Base-by-base conservation (phyloP, 1,140 invertebrate genomes). In the Oscheius sp. region DNA sequence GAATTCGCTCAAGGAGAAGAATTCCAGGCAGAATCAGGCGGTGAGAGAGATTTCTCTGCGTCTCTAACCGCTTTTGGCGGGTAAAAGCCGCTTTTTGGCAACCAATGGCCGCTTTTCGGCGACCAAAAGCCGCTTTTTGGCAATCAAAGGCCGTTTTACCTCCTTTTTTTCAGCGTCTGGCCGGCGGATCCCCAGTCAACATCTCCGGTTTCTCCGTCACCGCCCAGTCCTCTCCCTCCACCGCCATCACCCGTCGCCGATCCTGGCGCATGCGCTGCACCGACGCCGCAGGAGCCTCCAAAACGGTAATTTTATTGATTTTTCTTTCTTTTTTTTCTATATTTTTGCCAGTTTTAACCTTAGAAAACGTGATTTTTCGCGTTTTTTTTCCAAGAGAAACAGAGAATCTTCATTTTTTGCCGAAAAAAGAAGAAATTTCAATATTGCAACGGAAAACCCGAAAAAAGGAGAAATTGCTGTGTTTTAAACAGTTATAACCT, bases 1-100 rank as follows among this genome's bases (percentile, higher is more conserved):
- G 61, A 63, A 63, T 1, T 63, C 61, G 15, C n/a, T 36, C 28
- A 63, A 63, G 61, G 61, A 42, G 15, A 34, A 63, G 42, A 0
- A 0, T 0, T 23, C 18, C 23, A 63, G 61, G 35, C 36, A 36
- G 61, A 13, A 63, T 32, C 10, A 26, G 26, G 20, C n/a, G 10
- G 61, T 13, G 18, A 31, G 23, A 45, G 23, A 15, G 18, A 45
- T 0, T 45, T n/a, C n/a, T n/a, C n/a, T n/a, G n/a, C n/a, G n/a
- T n/a, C n/a, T n/a, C n/a, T n/a, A n/a, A n/a, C n/a, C 15, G 23
- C 18, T 18, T 45, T 45, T 0, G 0, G n/a, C n/a, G 23, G 42
- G 23, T 18, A 45, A 45, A 18, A 45, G 42, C 23, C 15, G 23
- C 18, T 18, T 45, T 45, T 23, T 23, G 23, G 42, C 42, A 45